Evolutionary conservation across 1,140 invertebrate genomes (phyloP).

Genomic region (Steinernema khuongi): DNA sequence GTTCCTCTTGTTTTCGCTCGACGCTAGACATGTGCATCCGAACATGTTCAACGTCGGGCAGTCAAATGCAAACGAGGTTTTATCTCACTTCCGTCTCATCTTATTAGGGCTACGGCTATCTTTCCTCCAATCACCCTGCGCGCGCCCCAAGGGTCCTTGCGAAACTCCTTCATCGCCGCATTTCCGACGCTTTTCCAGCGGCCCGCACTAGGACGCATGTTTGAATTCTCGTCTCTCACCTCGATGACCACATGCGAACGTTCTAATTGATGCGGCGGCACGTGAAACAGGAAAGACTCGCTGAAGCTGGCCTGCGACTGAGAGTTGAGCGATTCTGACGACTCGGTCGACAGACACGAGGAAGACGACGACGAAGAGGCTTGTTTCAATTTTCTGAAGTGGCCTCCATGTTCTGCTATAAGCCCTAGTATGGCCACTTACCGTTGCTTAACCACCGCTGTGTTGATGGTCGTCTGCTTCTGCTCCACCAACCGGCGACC

Average conservation of each 20-base stretch:
- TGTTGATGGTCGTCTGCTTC: conserved; percentile 42
- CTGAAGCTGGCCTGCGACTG: conserved; percentile 31
- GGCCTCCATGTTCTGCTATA: neutral
- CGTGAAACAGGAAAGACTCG: conserved; percentile 41
- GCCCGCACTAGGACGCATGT: neutral
- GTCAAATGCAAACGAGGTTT: too few species aligned
- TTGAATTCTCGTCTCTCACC: neutral
- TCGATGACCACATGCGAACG: conserved; percentile 40
- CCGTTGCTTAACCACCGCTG: conserved; percentile 20
- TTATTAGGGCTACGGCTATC: too few species aligned
- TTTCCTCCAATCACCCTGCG: too few species aligned
- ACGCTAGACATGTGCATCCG: too few species aligned
- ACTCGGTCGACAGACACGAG: conserved; percentile 28
- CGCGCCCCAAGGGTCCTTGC: too few species aligned
- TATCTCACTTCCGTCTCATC: too few species aligned
- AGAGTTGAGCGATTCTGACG: conserved; percentile 19
- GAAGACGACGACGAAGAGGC: conserved; percentile 37
- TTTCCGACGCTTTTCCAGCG: too few species aligned
- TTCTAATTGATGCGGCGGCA: conserved; percentile 34
- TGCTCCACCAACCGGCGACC: conserved; percentile 36
- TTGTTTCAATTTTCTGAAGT: conserved; percentile 21
- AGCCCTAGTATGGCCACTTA: neutral
- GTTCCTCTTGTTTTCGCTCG: too few species aligned
- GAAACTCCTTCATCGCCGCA: too few species aligned
- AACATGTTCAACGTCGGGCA: too few species aligned